Evolutionary conservation across 2,888 invertebrate genomes (phyloP).

Genomic region (Embidobia sp.): DNA sequence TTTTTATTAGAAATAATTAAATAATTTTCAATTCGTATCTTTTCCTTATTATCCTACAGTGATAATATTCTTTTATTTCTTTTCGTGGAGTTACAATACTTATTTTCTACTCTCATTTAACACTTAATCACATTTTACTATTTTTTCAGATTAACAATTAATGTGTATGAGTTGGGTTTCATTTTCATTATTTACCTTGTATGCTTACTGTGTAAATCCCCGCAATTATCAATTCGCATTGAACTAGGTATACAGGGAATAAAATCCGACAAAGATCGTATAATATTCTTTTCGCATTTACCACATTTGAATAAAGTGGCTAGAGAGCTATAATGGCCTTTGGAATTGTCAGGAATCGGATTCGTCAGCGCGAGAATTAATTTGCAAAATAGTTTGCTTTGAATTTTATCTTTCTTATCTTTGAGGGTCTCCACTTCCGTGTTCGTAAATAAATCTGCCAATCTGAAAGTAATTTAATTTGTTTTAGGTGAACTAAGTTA

Average conservation of each 20-base stretch:
- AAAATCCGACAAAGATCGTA: slow-evolving; percentile 86
- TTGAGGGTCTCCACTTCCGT: slow-evolving; percentile 91
- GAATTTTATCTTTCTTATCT: slow-evolving; percentile 94
- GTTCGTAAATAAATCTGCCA: slow-evolving; percentile 94
- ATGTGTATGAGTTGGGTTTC: no score
- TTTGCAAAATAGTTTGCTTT: slow-evolving; percentile 92
- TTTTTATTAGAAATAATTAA: no score
- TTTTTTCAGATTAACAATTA: no score
- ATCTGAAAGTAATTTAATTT: slow-evolving; percentile 83
- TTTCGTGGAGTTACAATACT: no score
- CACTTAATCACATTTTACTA: no score
- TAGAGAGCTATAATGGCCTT: slow-evolving; percentile 91
- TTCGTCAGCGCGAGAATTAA: slow-evolving; percentile 90
- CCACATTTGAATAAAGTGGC: slow-evolving; percentile 89
- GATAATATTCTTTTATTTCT: no score
- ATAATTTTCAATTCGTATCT: no score
- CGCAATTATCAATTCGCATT: slow-evolving; percentile 88
- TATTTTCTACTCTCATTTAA: no score
- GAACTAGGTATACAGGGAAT: slow-evolving; percentile 88
- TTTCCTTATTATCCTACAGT: no score
- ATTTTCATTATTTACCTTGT: no score
- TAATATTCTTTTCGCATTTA: slow-evolving; percentile 89
- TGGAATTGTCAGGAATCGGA: slow-evolving; percentile 87
- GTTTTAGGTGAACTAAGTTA: no score
- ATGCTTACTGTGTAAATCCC: slow-evolving; percentile 88